Evolutionary conservation across 2,113 vertebrate genomes (phyloP).

Genomic region (Microtus oregoni): DNA sequence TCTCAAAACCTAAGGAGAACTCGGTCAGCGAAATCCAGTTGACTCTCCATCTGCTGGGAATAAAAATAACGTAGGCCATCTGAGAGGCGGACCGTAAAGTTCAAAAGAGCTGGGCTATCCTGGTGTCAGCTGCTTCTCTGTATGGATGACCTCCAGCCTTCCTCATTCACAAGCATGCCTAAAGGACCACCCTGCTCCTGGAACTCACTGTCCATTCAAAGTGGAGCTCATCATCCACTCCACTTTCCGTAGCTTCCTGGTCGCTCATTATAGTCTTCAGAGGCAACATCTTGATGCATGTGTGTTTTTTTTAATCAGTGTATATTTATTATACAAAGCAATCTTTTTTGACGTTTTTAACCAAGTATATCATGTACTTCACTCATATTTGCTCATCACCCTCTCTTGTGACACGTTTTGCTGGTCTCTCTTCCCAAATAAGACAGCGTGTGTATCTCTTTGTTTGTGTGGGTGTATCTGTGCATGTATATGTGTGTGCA

Average conservation of each 20-base stretch:
- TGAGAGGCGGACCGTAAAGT: neutral
- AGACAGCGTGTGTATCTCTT: neutral
- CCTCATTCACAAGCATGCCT: neutral
- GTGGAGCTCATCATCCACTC: neutral
- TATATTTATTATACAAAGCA: neutral
- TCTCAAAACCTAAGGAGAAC: constrained; percentile 39
- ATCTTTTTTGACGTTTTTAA: neutral
- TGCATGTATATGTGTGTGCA: neutral
- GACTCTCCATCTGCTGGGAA: constrained; percentile 56
- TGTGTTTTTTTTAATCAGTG: neutral
- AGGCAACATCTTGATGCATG: neutral
- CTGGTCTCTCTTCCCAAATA: neutral
- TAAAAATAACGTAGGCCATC: constrained; percentile 49
- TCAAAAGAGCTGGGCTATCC: neutral
- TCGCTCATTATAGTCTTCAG: neutral
- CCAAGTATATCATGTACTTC: neutral
- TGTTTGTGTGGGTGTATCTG: neutral
- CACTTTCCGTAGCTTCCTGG: neutral
- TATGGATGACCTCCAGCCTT: neutral
- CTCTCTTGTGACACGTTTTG: neutral
- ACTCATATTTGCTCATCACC: neutral
- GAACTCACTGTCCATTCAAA: neutral
- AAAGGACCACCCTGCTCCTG: neutral
- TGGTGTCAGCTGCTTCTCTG: neutral
- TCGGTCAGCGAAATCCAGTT: neutral